Base-by-base conservation (phyloP, 2,797 vertebrate genomes). In the Myoxocephalus aenaeus region DNA sequence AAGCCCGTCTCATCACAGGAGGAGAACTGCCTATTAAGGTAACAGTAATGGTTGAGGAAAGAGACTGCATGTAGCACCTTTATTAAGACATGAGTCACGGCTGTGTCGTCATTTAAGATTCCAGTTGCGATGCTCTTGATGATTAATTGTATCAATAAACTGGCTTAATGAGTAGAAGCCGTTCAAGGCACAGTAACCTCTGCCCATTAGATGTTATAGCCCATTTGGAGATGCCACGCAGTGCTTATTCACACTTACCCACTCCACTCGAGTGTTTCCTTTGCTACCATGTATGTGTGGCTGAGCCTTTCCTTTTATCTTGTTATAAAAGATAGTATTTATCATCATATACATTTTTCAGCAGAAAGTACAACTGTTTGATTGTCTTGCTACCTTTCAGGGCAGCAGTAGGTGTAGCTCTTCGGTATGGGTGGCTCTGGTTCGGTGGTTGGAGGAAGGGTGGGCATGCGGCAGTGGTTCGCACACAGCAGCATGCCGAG, bases 1-100 rank as follows among this genome's bases (percentile, higher is more conserved):
- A 97, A 92, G 92, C 94, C 95, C 90, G 92, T 91, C 75, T 97
- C 96, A 77, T 98, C 96, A 72, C 96, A 96, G 67, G 94, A 96
- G 42, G 96, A 95, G 73, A 96, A 95, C 88, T 95, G 96, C 54
- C 97, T 98, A 86, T 75, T 32, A 56, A 70, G 73, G 44, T 89
- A 85, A 91, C 59, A 58, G 46, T 58, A 57, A 82, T 25, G 58
- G 63, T 56, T 86, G 51, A 70, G 32, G 14, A 12, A 14, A 68
- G 71, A 61, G 46, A 70, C 56, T 18, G 42, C 48, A 58, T 70
- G 51, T 12, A 48, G 1, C 68, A 65, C 5, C 38, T 79, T 83
- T 77, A 75, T 51, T 65, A 57, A 36, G 17, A 70, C 32, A 40
- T 32, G 51, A 82, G 36, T 74, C 54, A 73, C 17, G 1, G 36